phyloP scores from a whole-genome alignment of 2,797 vertebrate species.

The Vireo griseus region DNA sequence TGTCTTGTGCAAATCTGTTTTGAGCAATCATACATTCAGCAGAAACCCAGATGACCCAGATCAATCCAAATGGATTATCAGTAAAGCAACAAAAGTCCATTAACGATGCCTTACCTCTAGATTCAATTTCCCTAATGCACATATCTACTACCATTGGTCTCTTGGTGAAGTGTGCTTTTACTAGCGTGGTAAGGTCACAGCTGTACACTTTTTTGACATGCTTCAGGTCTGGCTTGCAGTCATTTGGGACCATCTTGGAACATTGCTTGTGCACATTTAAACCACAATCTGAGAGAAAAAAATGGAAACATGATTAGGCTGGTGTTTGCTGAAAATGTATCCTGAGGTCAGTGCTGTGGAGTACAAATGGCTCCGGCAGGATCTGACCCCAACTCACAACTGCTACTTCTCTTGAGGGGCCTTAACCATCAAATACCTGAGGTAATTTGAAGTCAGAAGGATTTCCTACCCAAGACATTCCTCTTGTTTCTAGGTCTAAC shows the following conservation, averaged over 20 bases:
- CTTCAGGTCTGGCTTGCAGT: conserved; percentile 97
- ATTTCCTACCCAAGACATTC: neutral
- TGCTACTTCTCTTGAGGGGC: neutral
- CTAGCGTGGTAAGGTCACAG: conserved; percentile 96
- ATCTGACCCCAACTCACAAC: neutral
- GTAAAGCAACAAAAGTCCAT: conserved; percentile 18
- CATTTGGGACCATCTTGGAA: conserved; percentile 92
- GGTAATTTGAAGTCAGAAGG: neutral
- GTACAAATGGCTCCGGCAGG: neutral
- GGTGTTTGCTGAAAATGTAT: neutral
- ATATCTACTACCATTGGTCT: conserved; percentile 99
- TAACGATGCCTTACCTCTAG: conserved; percentile 84
- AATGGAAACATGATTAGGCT: conserved; percentile 1
- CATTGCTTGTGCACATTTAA: conserved; percentile 98
- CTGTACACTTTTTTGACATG: conserved; percentile 98
- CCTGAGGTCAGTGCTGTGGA: neutral
- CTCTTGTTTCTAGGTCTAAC: neutral
- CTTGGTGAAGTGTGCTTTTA: conserved; percentile 92
- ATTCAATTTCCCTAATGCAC: conserved; percentile 99
- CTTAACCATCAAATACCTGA: neutral
- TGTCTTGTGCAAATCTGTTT: neutral
- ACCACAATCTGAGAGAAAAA: conserved; percentile 85
- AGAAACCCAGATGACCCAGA: conserved; percentile 11
- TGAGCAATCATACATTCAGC: neutral
- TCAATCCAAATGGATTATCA: neutral